Conservation (phyloP, 2,113 vertebrate genomes). For the Pica pica region DNA sequence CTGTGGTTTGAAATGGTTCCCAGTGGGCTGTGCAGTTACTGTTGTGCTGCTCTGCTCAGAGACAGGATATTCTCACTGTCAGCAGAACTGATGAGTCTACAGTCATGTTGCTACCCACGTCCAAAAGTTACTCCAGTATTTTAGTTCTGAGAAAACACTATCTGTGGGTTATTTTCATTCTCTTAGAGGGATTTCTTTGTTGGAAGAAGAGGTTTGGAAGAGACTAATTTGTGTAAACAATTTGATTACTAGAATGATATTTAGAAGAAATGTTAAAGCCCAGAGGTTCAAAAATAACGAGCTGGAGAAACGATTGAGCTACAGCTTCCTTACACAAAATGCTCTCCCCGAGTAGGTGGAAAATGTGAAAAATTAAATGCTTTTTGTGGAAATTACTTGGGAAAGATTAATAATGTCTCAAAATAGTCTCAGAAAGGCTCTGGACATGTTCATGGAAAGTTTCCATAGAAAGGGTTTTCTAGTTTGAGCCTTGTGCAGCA, state of each 20-base stretch:
- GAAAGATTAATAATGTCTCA: background rate
- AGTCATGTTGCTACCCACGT: fast-evolving
- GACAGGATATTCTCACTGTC: background rate
- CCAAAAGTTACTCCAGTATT: background rate
- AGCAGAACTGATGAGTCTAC: background rate
- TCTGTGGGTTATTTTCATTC: background rate
- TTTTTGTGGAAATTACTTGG: background rate
- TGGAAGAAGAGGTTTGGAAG: background rate
- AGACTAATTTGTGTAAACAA: background rate
- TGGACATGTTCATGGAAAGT: background rate
- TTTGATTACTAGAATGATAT: background rate
- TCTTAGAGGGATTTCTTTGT: background rate
- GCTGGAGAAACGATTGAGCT: background rate
- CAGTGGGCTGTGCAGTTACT: background rate
- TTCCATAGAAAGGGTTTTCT: background rate
- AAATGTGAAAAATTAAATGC: background rate
- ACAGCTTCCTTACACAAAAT: background rate
- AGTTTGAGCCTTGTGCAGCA: background rate
- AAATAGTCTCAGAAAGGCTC: background rate
- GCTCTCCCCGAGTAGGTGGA: background rate
- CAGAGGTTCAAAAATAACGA: background rate
- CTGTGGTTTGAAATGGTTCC: background rate
- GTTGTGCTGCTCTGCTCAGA: background rate
- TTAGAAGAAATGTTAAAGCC: background rate
- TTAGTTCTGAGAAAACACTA: background rate